Base-by-base conservation (phyloP, 1,140 invertebrate species). In the Orussus abietinus region DNA sequence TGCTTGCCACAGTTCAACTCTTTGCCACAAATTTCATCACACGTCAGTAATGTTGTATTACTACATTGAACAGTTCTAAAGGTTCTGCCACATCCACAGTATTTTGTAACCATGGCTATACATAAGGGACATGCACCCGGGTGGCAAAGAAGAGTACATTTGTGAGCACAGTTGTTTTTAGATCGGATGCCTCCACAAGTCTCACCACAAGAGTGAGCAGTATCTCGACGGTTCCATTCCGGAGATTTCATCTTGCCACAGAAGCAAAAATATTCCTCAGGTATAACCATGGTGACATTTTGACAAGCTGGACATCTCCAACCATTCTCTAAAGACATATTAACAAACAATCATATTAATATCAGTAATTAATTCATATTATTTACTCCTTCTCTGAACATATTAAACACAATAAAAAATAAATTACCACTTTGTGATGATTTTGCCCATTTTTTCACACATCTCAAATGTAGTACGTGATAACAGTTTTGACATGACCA, bases 231-330 rank as follows among this genome's bases (percentile, higher is more conserved):
- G 58, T 83, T 84, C 70, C 80, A 83, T 37, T 83, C 79, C 3
- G 85, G 90, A 65, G 83, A 83, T 45, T 73, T 66, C 37, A 75
- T 57, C 44, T 92, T 91, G 1, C 88, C 86, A 69, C 90, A 92
- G 65, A 91, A 93, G 55, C 91, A 95, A 9, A 74, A 72, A 63
- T 92, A 94, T 12, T 84, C 77, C 1, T 76, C 72, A 1, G 90
- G 90, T 17, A 87, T 72, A 9, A 75, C 72, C 5, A 76, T 61
- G 21, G 78, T 78, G 1, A 84, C 78, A 58, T 86, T 85, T 59
- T 93, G 90, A 63, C 91, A 95, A 0, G 88, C 89, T 10, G 93
- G 94, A 65, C 94, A 98, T 12, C 92, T 80, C 94, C 94, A 98
- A 52, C 84, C 83, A 14, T 77, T 78, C 31, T 88, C 84, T 79